Evolutionary conservation across 2,113 vertebrate genomes (phyloP).

Genomic region (Gambusia holbrooki): DNA sequence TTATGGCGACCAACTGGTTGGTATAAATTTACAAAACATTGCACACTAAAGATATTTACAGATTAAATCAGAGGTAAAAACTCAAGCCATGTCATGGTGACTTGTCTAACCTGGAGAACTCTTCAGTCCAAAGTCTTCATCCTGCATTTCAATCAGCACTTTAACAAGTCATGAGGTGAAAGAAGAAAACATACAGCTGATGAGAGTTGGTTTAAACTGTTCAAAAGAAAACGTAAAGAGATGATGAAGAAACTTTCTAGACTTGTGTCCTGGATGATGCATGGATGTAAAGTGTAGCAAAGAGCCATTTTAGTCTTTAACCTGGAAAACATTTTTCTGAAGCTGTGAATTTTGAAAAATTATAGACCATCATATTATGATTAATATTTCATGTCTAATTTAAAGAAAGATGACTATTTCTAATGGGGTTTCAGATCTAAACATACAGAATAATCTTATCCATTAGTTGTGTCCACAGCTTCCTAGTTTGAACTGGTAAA

Average conservation of each 20-base stretch:
- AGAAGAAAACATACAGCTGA: constrained; percentile 70
- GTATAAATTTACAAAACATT: not conserved
- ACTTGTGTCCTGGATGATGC: constrained; percentile 47
- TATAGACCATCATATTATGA: not conserved
- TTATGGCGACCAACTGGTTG: not conserved
- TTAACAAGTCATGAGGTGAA: constrained; percentile 76
- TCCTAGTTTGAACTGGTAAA: no score
- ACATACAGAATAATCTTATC: no score
- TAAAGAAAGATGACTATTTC: no score
- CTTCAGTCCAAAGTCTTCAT: constrained; percentile 80
- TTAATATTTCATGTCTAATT: no score
- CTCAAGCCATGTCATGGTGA: constrained; percentile 53
- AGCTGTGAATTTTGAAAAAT: not conserved
- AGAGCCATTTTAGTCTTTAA: not conserved
- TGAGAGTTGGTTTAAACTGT: constrained; percentile 61
- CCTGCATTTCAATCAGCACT: constrained; percentile 84
- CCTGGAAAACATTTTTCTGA: not conserved
- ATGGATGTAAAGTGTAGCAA: constrained; percentile 38
- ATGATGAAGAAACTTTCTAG: constrained; percentile 49
- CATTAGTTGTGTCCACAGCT: no score
- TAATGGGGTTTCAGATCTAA: no score
- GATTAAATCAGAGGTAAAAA: constrained; percentile 27
- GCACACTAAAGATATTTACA: constrained; percentile 18
- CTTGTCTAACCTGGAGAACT: constrained; percentile 81
- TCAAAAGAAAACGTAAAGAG: constrained; percentile 58